Evolutionary conservation across 2,888 invertebrate species (phyloP).

Genomic region (Hecatera dysodea): DNA sequence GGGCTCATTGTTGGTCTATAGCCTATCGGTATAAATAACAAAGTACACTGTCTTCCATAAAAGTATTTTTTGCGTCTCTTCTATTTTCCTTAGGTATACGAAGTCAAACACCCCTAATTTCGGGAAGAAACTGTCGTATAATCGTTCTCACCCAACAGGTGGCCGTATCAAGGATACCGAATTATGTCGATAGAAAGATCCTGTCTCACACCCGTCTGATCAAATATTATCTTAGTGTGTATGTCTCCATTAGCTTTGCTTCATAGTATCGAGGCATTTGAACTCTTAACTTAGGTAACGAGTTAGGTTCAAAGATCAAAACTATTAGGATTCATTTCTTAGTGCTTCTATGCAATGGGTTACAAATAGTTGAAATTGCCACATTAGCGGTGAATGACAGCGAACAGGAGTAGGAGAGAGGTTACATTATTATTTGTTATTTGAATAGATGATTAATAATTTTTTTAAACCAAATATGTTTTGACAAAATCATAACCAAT

Average conservation of each 20-base stretch:
- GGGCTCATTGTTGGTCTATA: not conserved
- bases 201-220: slow-evolving; percentile 12
- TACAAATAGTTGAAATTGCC: not conserved
- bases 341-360: not conserved
- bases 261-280: slow-evolving; percentile 2
- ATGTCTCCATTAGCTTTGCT: not conserved
- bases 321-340: not conserved
- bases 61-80: not conserved
- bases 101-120: slow-evolving; percentile 54
- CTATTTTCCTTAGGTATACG: slow-evolving; percentile 21
- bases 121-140: slow-evolving; percentile 50
- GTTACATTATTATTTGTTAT: not conserved
- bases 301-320: slow-evolving; percentile 2
- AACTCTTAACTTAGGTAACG: not conserved
- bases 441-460: not conserved
- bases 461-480: not conserved
- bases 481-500: not conserved
- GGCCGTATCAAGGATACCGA: slow-evolving; percentile 45
- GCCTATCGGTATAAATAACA: not conserved
- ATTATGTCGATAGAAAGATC: slow-evolving; percentile 18
- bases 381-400: not conserved
- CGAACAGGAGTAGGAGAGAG: not conserved
- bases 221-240: not conserved
- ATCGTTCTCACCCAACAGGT: slow-evolving; percentile 61
- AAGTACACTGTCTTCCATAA: not conserved